Percentiles rank a stretch among this genome's conserved stretches.
phyloP scores from a whole-genome alignment of 64 coral and sea anemone species.

The Montipora foliosa region DNA sequence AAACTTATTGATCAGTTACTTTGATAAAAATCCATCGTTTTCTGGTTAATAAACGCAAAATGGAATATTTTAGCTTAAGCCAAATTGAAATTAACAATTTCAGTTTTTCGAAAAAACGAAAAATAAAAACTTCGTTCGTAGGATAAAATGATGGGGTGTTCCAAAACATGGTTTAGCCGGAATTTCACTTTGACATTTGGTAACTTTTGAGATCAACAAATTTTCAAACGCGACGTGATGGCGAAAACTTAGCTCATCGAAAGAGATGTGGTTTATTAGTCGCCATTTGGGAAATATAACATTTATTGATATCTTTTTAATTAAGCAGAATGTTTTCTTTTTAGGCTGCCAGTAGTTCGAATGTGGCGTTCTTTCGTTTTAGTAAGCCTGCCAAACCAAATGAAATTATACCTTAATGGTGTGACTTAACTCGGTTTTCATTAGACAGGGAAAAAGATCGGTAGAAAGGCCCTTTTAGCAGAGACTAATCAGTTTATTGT shows the following conservation, averaged over 20 bases:
- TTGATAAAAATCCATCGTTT: conserved; percentile 28
- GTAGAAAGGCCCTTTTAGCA: neutral
- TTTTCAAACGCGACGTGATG: conserved; percentile 9
- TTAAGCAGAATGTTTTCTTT: conserved; percentile 11
- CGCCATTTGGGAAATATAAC: conserved; percentile 17
- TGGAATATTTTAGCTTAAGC: conserved; percentile 36
- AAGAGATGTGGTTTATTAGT: conserved; percentile 12
- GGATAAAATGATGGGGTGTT: neutral
- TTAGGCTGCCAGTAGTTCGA: neutral
- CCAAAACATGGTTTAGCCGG: neutral
- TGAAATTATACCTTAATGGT: neutral
- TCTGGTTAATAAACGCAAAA: neutral
- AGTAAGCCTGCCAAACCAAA: neutral
- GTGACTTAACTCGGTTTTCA: neutral
- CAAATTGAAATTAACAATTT: conserved; percentile 48
- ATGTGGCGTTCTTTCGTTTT: neutral
- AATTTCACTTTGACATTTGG: neutral
- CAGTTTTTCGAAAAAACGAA: neutral
- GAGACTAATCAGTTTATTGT: conserved; percentile 5
- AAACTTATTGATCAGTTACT: conserved; percentile 4
- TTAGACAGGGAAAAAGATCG: neutral
- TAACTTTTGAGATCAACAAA: conserved; percentile 14
- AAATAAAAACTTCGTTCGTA: neutral
- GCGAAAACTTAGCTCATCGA: conserved; percentile 16
- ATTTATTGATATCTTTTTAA: conserved; percentile 42